Base-by-base conservation (phyloP, 2,888 invertebrate species). In the Slavum lentiscoides region DNA sequence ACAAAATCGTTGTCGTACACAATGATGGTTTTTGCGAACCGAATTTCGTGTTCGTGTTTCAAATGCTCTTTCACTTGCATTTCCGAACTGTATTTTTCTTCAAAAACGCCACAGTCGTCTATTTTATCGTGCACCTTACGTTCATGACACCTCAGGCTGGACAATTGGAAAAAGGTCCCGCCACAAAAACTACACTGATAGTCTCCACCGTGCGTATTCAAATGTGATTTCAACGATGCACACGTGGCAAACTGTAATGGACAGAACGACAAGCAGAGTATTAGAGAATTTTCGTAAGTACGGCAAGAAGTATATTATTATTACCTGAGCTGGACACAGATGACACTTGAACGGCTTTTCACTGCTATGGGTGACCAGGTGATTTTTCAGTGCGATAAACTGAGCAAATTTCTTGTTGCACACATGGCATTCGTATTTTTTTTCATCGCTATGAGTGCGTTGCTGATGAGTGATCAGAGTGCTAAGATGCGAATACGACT, bases 131-230 rank as follows among this genome's bases (percentile, higher is more conserved):
- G 80, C 15, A 80, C 15, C 9, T 72, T 72, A 58, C 72, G 43
- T 58, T 80, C 72, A 58, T 80, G 80, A 58, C 2, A 66, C 13
- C 11, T 70, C 6, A 80, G n/a, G 21, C 55, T 72, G 2, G 72
- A 72, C 21, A 66, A 23, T 23, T 72, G 23, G 19, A 2, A 43
- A 80, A 80, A 80, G 11, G 72, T 72, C 9, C 64, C 19, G 7
- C 80, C 80, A 66, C 80, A 80, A 5, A 72, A 58, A 72, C 64
- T 80, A n/a, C 80, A 80, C 58, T 80, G 64, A 80, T 58, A 58
- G 58, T 72, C 55, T 66, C 72, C 64, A 39, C 72, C 72, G 19
- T 80, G 80, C 0, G 72, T 80, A 58, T 72, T 80, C 43, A 80
- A 66, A 17, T 80, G 80, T 7, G 72, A 8, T 72, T 72, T 64